Conservation (phyloP, 2,113 vertebrate genomes). For the Helogale parvula region DNA sequence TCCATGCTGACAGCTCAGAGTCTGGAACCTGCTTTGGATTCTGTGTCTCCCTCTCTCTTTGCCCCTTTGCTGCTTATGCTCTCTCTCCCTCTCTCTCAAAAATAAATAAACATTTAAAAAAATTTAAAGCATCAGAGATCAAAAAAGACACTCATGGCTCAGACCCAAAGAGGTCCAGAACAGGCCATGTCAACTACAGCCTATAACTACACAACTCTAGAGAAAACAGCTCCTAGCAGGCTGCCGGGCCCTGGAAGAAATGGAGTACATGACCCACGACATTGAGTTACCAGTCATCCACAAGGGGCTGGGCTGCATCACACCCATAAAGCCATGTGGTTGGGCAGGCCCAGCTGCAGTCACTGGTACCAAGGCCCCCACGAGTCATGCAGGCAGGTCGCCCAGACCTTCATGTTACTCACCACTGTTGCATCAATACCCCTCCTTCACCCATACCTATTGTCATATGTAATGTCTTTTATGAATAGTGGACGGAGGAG, state of each 20-base stretch:
- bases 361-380: background rate
- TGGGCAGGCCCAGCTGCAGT: too few relatives aligned
- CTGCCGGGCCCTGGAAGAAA: background rate
- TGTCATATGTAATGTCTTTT: background rate
- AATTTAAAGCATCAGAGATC: too few relatives aligned
- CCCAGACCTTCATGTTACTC: background rate
- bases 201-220: background rate
- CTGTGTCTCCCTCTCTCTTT: too few relatives aligned
- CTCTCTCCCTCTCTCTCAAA: too few relatives aligned
- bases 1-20: too few relatives aligned
- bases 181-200: background rate
- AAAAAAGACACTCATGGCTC: background rate
- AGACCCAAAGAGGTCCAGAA: background rate
- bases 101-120: too few relatives aligned
- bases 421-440: background rate
- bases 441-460: background rate
- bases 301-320: background rate
- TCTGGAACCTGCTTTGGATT: too few relatives aligned
- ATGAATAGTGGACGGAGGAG: background rate
- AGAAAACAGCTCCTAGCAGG: background rate
- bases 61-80: too few relatives aligned
- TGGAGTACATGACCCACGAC: rapidly evolving
- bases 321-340: background rate
- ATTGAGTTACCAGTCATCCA: background rate
- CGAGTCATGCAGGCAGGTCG: background rate